phyloP scores from a whole-genome alignment of 2,888 invertebrate species.

The Leucoptera coffeella region DNA sequence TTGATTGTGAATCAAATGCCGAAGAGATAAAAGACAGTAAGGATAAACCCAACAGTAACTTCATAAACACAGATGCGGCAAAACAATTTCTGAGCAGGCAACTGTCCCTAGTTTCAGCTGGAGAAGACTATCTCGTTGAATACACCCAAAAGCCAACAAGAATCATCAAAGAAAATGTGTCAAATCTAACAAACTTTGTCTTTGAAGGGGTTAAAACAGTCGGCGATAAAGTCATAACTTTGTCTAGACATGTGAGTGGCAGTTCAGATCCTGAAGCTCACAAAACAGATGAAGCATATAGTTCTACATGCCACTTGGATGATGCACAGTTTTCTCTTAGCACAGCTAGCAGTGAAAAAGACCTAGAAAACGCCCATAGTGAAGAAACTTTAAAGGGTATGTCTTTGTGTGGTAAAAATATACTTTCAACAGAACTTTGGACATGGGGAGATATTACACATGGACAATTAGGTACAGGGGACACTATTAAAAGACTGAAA shows the following conservation, averaged over 20 bases:
- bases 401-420: constrained; percentile 54
- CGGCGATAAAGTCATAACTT: constrained; percentile 65
- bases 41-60: constrained; percentile 58
- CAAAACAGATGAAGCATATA: too few relatives aligned
- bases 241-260: constrained; percentile 69
- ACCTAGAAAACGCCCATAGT: constrained; percentile 52
- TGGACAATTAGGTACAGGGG: constrained; percentile 77
- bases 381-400: constrained; percentile 54
- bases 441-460: constrained; percentile 70
- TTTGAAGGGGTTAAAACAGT: constrained; percentile 71
- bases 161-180: constrained; percentile 67
- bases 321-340: constrained; percentile 62
- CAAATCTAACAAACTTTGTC: constrained; percentile 65
- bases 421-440: constrained; percentile 74
- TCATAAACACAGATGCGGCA: constrained; percentile 74
- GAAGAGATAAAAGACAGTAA: constrained; percentile 17
- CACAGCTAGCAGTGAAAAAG: constrained; percentile 60
- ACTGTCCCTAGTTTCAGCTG: constrained; percentile 65
- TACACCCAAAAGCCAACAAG: constrained; percentile 61
- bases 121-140: constrained; percentile 62
- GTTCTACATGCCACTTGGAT: constrained; percentile 46
- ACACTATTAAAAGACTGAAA: constrained; percentile 66
- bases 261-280: constrained; percentile 63
- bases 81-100: constrained; percentile 70
- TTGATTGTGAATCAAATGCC: too few relatives aligned